A percentile compares a stretch with the other conserved stretches of the same genome.
Conservation (phyloP, 92 coral and sea anemone genomes). For the Muricea muricata region DNA sequence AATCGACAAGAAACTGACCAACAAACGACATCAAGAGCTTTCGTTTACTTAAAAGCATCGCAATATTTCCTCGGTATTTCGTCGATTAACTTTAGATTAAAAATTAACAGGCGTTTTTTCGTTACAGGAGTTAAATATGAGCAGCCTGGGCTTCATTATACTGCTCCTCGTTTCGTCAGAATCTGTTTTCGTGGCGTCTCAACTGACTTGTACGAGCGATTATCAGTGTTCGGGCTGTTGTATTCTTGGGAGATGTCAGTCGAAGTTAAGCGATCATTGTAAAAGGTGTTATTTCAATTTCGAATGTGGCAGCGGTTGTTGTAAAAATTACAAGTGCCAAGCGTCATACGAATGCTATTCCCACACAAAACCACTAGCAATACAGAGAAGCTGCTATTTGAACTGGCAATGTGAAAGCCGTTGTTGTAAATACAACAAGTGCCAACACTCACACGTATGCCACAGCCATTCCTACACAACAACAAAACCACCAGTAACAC, state of each 20-base stretch:
- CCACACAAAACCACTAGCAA: neutral
- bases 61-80: neutral
- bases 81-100: neutral
- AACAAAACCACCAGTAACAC: neutral
- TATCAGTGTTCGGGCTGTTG: no score
- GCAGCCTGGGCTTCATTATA: neutral
- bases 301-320: neutral
- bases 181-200: neutral
- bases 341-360: no score
- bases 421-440: neutral
- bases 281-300: neutral
- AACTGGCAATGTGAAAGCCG: neutral
- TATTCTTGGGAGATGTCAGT: neutral
- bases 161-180: neutral
- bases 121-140: neutral
- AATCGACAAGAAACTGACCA: neutral
- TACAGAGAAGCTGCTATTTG: neutral
- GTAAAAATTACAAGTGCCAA: neutral
- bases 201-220: no score
- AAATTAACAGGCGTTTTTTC: neutral
- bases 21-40: neutral
- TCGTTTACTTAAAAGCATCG: neutral
- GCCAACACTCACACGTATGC: neutral
- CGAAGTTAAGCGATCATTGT: no score
- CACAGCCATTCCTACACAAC: no score